These are phyloP conservation scores for Adrianichthys oophorus DNA, from an alignment of 2,797 vertebrate species.

Conservation along the genomic window DNA sequence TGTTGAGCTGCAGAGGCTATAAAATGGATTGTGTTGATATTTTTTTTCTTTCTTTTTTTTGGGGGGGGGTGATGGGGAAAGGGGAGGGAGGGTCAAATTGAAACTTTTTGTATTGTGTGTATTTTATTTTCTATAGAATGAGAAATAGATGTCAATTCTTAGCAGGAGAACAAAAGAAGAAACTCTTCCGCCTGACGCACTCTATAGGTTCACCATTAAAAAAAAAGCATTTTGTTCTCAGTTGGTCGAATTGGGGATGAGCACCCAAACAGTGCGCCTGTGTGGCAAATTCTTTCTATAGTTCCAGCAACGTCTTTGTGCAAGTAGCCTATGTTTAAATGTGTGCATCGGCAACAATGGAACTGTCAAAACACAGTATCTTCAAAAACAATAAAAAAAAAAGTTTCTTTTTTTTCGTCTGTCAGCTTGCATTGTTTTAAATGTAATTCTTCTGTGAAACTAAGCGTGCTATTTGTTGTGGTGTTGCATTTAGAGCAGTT, in stretches of 20 bases:
- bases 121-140: conserved; percentile 73
- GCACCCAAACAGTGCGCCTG: conserved; percentile 64
- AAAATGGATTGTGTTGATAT: conserved; percentile 67
- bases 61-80: no score
- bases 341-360: conserved; percentile 82
- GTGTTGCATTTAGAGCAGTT: conserved; percentile 83
- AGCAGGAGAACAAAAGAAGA: conserved; percentile 57
- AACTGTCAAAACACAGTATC: conserved; percentile 81
- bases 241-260: conserved; percentile 63
- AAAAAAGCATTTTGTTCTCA: conserved; percentile 70
- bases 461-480: conserved; percentile 83
- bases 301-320: conserved; percentile 83
- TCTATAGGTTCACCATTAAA: conserved; percentile 65
- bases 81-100: conserved; percentile 45
- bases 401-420: conserved; percentile 69
- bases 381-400: conserved; percentile 78
- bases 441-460: conserved; percentile 83
- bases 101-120: conserved; percentile 70
- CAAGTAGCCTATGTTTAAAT: conserved; percentile 79
- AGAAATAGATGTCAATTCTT: conserved; percentile 75
- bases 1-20: conserved; percentile 73
- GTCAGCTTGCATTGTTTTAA: conserved; percentile 86
- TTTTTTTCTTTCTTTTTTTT: conserved; percentile 53
- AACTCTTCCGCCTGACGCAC: conserved; percentile 73
- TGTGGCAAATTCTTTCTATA: conserved; percentile 68